Evolutionary conservation across 2,888 invertebrate genomes (phyloP), one percentile per base, ranked within the genome.

Genomic region (Xanthorhoe spadicearia): DNA sequence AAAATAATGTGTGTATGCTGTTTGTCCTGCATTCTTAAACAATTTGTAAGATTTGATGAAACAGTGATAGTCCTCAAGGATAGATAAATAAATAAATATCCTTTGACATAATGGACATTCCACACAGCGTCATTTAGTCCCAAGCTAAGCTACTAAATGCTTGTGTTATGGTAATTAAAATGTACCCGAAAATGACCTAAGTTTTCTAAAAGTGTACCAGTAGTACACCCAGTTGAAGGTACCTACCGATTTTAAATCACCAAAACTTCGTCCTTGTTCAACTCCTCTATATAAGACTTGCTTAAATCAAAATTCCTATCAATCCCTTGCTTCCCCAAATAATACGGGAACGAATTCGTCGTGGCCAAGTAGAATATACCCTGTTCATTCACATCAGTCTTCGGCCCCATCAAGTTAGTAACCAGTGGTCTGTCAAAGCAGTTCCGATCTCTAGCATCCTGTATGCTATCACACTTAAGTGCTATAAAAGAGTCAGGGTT

Each of bases 321-420:
- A 5, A 83, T 17, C 1, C 85, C 85, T 23, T 76, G 75, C 50
- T 74, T 61, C 0, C 81, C 83, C 53, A 85, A 66, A 70, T 70
- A 80, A 63, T 77, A 86, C 0, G 85, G 86, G 55, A 74, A 81
- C 1, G 18, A 56, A 32, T 77, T 67, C 3, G 46, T 61, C 0
- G 83, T 82, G 0, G 78, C 65, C 6, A 85, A 61, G 55, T 78
- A 82, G 62, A 77, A 85, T 46, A 85, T 79, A 0, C 84, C 85
- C n/a, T 66, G 66, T 7, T 68, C 78, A 35, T 15, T 77, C 13
- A 57, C 78, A 65, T 84, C 75, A 0, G 71, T 76, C 0, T 80
- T 76, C 1, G 52, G 61, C 10, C 72, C 68, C 17, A 72, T 9
- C 0, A 71, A 15, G 15, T 79, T 79, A 0, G 76, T 78, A 0